Evolutionary conservation across 2,888 invertebrate genomes (phyloP), one percentile per base, ranked within the genome.

Genomic region (Leucophenga montana): DNA sequence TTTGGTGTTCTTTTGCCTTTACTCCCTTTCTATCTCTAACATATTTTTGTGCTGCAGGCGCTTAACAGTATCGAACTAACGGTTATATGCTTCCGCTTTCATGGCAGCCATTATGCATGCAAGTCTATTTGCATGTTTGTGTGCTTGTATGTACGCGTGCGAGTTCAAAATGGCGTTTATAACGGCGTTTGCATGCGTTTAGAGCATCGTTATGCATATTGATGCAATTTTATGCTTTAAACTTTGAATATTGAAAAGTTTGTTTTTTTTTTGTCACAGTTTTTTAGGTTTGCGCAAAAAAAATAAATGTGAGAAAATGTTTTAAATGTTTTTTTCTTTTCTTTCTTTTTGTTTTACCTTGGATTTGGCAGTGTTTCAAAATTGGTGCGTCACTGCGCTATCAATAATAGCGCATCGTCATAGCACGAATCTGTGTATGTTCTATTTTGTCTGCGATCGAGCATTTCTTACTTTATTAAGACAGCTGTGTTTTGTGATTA

Each of bases 141-240:
- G 31, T 64, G 11, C 9, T 9, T 59, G 3, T 31, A 18, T 66
- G 50, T 62, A 20, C 18, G 31, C 14, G 22, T 68, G 67, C 8
- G 46, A 9, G 22, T 68, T 68, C 31, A 64, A 65, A 54, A 53
- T 64, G 46, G 68, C 61, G 53, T 54, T 68, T 16, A 62, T 74
- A 78, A 72, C 67, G 31, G 69, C 82, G 80, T 83, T 81, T 81
- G 79, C 70, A 62, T 48, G 70, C 82, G 80, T 83, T 83, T 83
- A 83, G 78, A 82, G 80, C 74, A 82, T 74, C 78, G 80, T 74
- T 83, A 81, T 82, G 81, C 83, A 82, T 82, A 83, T 82, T 83
- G 81, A 82, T 82, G 84, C 81, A 83, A 83, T 81, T 81, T 81
- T 83, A 76, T 84, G 83, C 82, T 80, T 78, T 77, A 80, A 81